Conservation (phyloP, 2,113 vertebrate species). For the Brachyistius frenatus region DNA sequence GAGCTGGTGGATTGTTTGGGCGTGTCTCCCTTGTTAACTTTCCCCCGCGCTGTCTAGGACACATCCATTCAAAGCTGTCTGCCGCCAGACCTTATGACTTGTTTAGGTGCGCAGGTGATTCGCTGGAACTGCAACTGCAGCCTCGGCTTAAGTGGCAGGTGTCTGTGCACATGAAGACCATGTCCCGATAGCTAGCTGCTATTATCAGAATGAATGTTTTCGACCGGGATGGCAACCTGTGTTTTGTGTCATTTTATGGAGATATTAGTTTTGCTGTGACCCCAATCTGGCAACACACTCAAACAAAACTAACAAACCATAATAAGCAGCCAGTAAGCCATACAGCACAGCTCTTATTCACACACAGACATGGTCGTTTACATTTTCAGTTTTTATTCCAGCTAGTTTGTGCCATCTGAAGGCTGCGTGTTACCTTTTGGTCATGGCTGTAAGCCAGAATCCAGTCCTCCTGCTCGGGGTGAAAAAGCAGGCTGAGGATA, state of each 20-base stretch:
- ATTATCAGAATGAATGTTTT: conserved; percentile 29
- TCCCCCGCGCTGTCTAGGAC: conserved; percentile 32
- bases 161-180: conserved; percentile 7
- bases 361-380: conserved; percentile 24
- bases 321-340: conserved; percentile 12
- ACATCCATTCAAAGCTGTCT: conserved; percentile 41
- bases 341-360: conserved; percentile 16
- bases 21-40: conserved; percentile 47
- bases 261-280: not conserved
- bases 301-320: not conserved
- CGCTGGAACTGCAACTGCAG: conserved; percentile 12
- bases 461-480: conserved; percentile 96
- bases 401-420: conserved; percentile 46
- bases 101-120: conserved; percentile 38
- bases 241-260: conserved; percentile 13
- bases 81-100: conserved; percentile 45
- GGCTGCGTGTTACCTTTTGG: conserved; percentile 89
- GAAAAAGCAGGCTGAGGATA: conserved; percentile 95
- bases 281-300: not conserved
- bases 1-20: conserved; percentile 43
- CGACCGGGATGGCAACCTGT: not conserved
- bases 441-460: conserved; percentile 96
- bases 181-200: not conserved
- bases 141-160: conserved; percentile 29
- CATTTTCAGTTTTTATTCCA: conserved; percentile 22